Evolutionary conservation across 2,797 vertebrate genomes (phyloP), one percentile per base, ranked within the genome.

Genomic region (Sebastes vulpes): DNA sequence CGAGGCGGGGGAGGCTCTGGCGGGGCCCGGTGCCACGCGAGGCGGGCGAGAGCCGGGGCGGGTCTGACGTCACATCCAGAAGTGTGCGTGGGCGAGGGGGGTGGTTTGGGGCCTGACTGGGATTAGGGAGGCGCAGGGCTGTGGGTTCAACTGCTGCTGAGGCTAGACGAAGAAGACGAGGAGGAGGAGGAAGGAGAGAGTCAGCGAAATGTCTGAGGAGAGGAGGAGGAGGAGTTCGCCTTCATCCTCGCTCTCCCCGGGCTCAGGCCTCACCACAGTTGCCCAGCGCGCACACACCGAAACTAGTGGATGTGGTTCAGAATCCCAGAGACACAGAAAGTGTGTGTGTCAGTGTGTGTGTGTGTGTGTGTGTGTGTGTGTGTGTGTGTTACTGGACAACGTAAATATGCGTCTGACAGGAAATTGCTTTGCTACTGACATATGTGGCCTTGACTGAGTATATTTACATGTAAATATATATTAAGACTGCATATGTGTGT

Each of bases 71-170:
- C 89, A 90, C 86, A 35, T 80, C 64, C 79, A 74, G 73, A 35
- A 75, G 81, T 18, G 69, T 52, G 88, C 60, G 93, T 91, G 85
- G 90, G 92, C 77, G 61, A 18, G 58, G 82, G 75, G 83, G 85
- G 65, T 56, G 88, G 84, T 86, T 91, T 88, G 84, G 89, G 89
- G 83, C 89, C 79, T 32, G 68, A 72, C 61, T n/a, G 81, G 89
- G 89, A 90, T 91, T 81, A 87, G 52, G 85, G 84, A 84, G 85
- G 73, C 66, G 66, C 80, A 68, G 79, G 67, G 54, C 84, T 94
- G 93, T 60, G 91, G 90, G 90, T 87, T 89, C 73, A 25, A 75
- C 65, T 84, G 80, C 83, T 72, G 78, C 91, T 75, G 84, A 67
- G 82, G 85, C 81, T 23, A 65, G 84, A 79, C 38, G 57, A 48